Percentiles rank a stretch among this genome's conserved stretches.
Conservation (phyloP, 2,797 vertebrate species). For the Anguilla obscura region DNA sequence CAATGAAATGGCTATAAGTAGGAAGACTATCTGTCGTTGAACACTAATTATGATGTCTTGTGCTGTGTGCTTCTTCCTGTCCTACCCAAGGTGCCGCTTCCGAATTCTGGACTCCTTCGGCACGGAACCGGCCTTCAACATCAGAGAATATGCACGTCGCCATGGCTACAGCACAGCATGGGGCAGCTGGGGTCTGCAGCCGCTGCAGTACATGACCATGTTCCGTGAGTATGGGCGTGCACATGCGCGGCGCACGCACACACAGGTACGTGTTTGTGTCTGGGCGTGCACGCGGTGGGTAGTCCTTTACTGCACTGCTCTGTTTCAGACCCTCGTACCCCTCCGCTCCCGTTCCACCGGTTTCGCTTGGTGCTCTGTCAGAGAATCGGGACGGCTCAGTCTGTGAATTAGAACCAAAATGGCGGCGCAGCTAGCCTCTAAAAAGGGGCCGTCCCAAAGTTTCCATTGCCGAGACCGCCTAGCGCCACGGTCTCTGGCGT, state of each 20-base stretch:
- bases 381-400: neutral
- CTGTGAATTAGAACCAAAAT: constrained; percentile 7
- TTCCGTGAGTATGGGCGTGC: constrained; percentile 66
- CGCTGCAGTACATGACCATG: constrained; percentile 76
- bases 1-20: neutral
- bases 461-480: neutral
- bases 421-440: neutral
- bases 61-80: neutral
- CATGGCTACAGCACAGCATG: constrained; percentile 68
- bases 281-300: neutral
- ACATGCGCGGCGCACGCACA: neutral
- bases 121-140: constrained; percentile 72
- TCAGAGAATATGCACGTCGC: constrained; percentile 62
- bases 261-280: neutral
- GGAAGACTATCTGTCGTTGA: neutral
- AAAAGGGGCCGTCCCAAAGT: neutral
- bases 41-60: neutral
- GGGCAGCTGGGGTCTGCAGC: constrained; percentile 73
- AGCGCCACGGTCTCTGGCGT: neutral
- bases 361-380: neutral
- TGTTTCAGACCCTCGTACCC: neutral
- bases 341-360: neutral
- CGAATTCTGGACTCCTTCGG: constrained; percentile 75
- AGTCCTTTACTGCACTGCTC: neutral
- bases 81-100: constrained; percentile 63